Evolutionary conservation across 2,888 invertebrate species (phyloP).

Genomic region (Oeneis ivallda): DNA sequence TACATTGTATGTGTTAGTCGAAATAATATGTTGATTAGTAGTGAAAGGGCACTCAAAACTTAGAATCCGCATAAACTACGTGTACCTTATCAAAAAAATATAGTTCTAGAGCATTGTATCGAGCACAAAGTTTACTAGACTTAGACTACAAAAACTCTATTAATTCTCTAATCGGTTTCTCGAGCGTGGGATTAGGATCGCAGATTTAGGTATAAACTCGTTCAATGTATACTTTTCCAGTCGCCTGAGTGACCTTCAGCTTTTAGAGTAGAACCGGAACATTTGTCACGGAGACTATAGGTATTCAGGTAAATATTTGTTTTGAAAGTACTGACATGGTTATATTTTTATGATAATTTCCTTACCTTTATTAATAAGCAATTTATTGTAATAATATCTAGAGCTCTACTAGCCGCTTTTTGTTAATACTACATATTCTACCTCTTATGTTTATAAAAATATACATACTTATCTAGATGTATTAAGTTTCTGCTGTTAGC

Average conservation of each 20-base stretch:
- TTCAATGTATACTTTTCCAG: slow-evolving; percentile 71
- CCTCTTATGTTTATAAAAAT: slow-evolving; percentile 4
- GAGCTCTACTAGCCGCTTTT: slow-evolving; percentile 7
- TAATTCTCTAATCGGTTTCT: slow-evolving; percentile 69
- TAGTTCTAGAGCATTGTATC: slow-evolving; percentile 20
- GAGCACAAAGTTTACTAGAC: slow-evolving; percentile 30
- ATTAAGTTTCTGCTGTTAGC: too few relatives aligned
- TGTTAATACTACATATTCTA: slow-evolving; percentile 4
- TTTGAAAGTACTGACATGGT: slow-evolving; percentile 33
- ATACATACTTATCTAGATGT: background rate
- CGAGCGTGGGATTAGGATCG: slow-evolving; percentile 71
- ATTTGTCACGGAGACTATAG: slow-evolving; percentile 57
- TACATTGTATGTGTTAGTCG: too few relatives aligned
- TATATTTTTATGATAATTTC: slow-evolving; percentile 26
- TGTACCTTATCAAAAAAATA: background rate
- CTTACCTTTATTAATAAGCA: slow-evolving; percentile 17
- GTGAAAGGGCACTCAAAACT: background rate
- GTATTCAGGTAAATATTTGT: slow-evolving; percentile 45
- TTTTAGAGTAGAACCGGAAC: slow-evolving; percentile 58
- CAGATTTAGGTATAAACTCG: slow-evolving; percentile 70
- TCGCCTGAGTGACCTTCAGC: slow-evolving; percentile 61
- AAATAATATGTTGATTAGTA: too few relatives aligned
- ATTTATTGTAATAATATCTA: slow-evolving; percentile 1
- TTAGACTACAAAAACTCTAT: slow-evolving; percentile 61
- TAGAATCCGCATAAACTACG: slow-evolving; percentile 1